Evolutionary conservation across 2,888 invertebrate species (phyloP), one percentile per base, ranked within the genome.

Genomic region (Notocelia uddmanniana): DNA sequence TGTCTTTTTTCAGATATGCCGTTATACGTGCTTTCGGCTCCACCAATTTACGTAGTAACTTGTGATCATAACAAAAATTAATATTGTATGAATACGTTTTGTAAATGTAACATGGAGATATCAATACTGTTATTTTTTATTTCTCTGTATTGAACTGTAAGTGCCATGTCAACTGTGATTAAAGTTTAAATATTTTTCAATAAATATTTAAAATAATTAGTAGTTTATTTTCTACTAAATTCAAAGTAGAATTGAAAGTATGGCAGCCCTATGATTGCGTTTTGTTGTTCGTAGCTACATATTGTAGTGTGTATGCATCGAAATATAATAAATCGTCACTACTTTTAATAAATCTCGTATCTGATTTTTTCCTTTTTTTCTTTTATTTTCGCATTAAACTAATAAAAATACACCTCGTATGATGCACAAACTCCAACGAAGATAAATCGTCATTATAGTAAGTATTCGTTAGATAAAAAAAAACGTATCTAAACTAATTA

Each of bases 1-100:
- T 45, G 45, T 45, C 70, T 74, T 34, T 68, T 89, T 86, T 67
- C 88, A 91, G 91, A 90, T 62, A 81, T 77, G 13, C 81, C 89
- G 0, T 84, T 92, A 0, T 87, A 85, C 45, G 77, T 92, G 2
- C 48, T 92, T 8, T 83, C 91, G 0, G 79, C 90, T 0, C 89
- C 90, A 0, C 90, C 91, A 0, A 85, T 92, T n/a, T 92, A 90
- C 66, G 81, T 92, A 0, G 69, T 92, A 0, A 74, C 88, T 0
- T 91, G 91, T 72, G 90, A 89, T 41, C 91, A 91, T 73, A 26
- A n/a, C 26, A 62, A 68, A 50, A 62, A 64, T 3, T 2, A 73
- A 62, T 67, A 73, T 18, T 55, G 19, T 13, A 50, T 48, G 6
- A 9, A 2, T 52, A 19, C 15, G 18, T 23, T 50, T 48, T 26